phyloP scores from a whole-genome alignment of 2,797 vertebrate genomes.

The Poeciliopsis paucimaculata region DNA sequence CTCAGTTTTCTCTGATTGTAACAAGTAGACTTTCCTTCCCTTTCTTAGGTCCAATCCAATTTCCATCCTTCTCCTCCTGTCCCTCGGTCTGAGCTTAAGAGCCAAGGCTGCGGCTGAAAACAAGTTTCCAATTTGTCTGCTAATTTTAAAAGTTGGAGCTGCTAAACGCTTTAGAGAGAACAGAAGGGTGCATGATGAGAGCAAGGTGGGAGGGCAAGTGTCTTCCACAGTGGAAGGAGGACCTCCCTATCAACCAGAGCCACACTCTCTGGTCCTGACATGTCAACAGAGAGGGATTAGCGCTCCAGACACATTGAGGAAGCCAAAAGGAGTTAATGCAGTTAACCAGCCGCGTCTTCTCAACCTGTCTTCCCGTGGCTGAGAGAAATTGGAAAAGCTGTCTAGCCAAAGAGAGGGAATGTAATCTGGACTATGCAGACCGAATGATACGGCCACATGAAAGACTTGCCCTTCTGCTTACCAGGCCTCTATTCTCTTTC shows the following conservation, averaged over 20 bases:
- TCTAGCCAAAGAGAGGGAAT: slow-evolving; percentile 64
- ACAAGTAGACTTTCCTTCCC: slow-evolving; percentile 15
- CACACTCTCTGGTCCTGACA: slow-evolving; percentile 66
- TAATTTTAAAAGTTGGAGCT: slow-evolving; percentile 44
- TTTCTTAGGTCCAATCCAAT: slow-evolving; percentile 34
- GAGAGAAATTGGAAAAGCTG: slow-evolving; percentile 76
- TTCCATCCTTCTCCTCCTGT: slow-evolving; percentile 30
- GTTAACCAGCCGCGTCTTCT: slow-evolving; percentile 71
- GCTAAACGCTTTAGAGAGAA: slow-evolving; percentile 43
- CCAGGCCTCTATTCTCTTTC: slow-evolving; percentile 67
- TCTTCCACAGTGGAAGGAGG: slow-evolving; percentile 63
- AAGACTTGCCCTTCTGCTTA: slow-evolving; percentile 65
- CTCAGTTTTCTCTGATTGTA: slow-evolving; percentile 28
- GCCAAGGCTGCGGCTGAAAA: slow-evolving; percentile 50
- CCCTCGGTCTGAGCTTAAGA: slow-evolving; percentile 38
- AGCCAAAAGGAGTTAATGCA: slow-evolving; percentile 72
- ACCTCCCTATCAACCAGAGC: slow-evolving; percentile 70
- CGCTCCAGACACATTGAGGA: slow-evolving; percentile 53
- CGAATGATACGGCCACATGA: slow-evolving; percentile 68
- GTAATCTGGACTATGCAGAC: slow-evolving; percentile 79
- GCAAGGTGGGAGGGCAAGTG: slow-evolving; percentile 70
- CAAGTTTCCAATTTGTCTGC: slow-evolving; percentile 60
- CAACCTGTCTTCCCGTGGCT: slow-evolving; percentile 69
- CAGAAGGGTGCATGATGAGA: slow-evolving; percentile 55
- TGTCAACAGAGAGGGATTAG: slow-evolving; percentile 77